phyloP scores from a whole-genome alignment of 2,797 vertebrate genomes.

The Cetoscarus ocellatus region DNA sequence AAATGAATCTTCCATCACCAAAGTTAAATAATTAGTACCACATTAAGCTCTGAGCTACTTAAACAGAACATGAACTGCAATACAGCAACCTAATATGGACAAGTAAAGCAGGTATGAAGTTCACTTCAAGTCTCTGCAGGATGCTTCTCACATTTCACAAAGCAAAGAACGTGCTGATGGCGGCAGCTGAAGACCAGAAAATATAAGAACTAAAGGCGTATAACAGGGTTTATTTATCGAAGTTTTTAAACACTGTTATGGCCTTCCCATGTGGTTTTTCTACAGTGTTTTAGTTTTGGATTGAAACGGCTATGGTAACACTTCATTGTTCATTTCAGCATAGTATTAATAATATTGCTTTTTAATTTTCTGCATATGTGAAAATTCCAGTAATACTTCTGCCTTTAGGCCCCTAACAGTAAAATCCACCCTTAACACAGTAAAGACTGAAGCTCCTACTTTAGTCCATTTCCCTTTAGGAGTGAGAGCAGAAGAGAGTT shows the following conservation, averaged over 20 bases:
- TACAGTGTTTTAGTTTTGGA: neutral
- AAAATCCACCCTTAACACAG: neutral
- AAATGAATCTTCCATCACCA: neutral
- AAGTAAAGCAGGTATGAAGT: neutral
- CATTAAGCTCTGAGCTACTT: no score
- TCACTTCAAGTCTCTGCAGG: slow-evolving; percentile 13
- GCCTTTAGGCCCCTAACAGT: neutral
- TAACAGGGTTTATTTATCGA: neutral
- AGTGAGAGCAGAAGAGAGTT: neutral
- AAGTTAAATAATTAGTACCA: no score
- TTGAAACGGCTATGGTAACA: no score
- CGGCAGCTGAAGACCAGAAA: neutral
- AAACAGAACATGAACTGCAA: neutral
- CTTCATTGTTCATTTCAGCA: no score
- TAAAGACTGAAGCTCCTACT: neutral
- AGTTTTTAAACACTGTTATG: neutral
- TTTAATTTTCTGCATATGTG: neutral
- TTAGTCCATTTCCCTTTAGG: neutral
- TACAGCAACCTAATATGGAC: neutral
- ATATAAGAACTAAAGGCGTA: neutral
- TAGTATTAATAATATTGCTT: no score
- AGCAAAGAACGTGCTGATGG: neutral
- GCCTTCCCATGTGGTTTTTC: neutral
- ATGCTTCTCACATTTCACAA: neutral
- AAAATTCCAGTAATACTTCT: neutral